Evolutionary conservation across 2,888 invertebrate genomes (phyloP), one percentile per base, ranked within the genome.

Genomic region (Congeria kusceri): DNA sequence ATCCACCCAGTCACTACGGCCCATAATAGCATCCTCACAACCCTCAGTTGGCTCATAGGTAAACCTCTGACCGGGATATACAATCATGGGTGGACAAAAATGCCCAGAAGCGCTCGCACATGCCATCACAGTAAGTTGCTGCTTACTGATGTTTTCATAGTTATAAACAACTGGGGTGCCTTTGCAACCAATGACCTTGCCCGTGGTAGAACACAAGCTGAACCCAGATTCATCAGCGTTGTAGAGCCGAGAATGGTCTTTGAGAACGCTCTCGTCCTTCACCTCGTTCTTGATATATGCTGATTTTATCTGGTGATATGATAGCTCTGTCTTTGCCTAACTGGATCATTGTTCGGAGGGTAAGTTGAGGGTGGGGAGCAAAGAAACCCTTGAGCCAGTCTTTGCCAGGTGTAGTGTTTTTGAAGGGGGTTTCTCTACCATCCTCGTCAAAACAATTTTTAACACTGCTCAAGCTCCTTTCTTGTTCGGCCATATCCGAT

Each of bases 31-130:
- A 28, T 73, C 69, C 56, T 58, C 56, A 70, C 73, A 78, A 2
- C 73, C 78, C 15, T 78, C 73, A 0, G 69, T n/a, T 15, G 78
- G 78, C 18, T 78, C 29, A 44, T 68, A 77, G 3, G 39, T 4
- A 59, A 77, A 77, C 0, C 77, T n/a, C 63, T 73, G 68, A 4
- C 78, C 69, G 3, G 61, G 78, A 32, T 58, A 78, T 18, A 77
- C 39, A 11, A 77, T 64, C 73, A 78, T 78, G 13, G 78, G 73
- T 25, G 68, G 68, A 4, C 67, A 29, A 27, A 57, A 75, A 23
- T 75, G 68, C 0, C 39, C 74, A 13, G 39, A 23, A 13, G 67
- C 59, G 28, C 53, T 53, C 13, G 39, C 39, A 15, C 39, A 25
- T 25, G 73, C 66, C 59, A 73, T 47, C 15, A 66, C 66, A 1